A percentile compares a stretch with the other conserved stretches of the same genome.
Conservation (phyloP, 2,113 vertebrate species). For the Crotalus tigris region DNA sequence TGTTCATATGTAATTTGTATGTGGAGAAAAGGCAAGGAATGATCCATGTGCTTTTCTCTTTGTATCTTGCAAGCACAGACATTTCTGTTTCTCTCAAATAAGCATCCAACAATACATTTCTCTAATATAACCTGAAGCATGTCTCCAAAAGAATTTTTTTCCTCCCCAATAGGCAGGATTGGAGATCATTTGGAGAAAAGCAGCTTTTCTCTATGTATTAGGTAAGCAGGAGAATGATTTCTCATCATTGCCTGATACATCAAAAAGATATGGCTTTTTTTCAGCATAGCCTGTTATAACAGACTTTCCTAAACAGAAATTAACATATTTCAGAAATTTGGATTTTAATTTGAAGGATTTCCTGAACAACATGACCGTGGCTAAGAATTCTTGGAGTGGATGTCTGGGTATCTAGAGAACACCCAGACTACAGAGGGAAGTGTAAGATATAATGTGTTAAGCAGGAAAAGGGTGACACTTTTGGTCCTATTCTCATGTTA, state of each 20-base stretch:
- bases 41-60: not conserved
- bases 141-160: not conserved
- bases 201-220: not conserved
- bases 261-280: not conserved
- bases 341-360: not conserved
- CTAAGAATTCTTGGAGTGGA: not conserved
- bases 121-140: not conserved
- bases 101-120: not conserved
- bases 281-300: not conserved
- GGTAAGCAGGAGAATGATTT: not conserved
- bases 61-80: not conserved
- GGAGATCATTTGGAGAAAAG: not conserved
- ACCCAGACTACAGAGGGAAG: not conserved
- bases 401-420: not conserved
- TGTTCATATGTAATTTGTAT: not conserved
- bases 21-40: not conserved
- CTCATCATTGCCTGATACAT: not conserved
- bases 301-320: not conserved
- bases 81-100: not conserved
- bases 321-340: not conserved
- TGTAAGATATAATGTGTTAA: not conserved
- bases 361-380: not conserved
- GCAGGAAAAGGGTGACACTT: not conserved
- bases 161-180: not conserved
- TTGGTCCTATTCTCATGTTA: not conserved